Evolutionary conservation across 1,140 invertebrate genomes (phyloP), one percentile per base, ranked within the genome.

Genomic region (Psilanteris sp.): DNA sequence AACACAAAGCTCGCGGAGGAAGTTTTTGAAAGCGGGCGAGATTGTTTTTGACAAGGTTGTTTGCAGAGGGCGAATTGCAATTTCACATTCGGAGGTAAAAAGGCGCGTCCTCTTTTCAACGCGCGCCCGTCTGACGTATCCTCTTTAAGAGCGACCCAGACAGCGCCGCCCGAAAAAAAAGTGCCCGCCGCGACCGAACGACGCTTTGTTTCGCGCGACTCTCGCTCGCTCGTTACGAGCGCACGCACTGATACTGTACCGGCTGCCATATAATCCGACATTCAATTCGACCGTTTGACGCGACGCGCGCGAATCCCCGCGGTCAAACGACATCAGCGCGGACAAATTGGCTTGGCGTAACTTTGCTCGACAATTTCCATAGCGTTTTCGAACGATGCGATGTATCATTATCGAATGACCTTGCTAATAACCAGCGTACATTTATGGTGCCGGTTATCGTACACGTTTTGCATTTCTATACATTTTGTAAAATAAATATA

Each of bases 141-240:
- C 79, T 57, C 80, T 83, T 83, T 83, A 83, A 83, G 64, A 62
- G 68, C 79, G 80, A 83, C 80, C 79, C 81, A 82, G 81, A 83
- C 81, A 81, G 79, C 66, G 39, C 54, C 68, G 59, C 32, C 57
- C 68, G 2, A 62, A 78, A 81, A 79, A 80, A 82, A 82, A 32
- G 48, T 57, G 24, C 59, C 50, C 36, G 46, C 54, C 43, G 14
- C 46, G 46, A 71, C 67, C 39, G 18, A 71, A 46, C 37, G n/a
- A 6, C 37, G 31, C 24, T 61, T 59, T 32, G 36, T 55, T 74
- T 74, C 54, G 46, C 46, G 48, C 34, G 44, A 54, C n/a, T 44
- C 54, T 66, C n/a, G n/a, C n/a, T 54, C 36, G 59, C 52, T 55
- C 41, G 31, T 74, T 66, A 61, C 37, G 59, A 39, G 54, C 50